These are phyloP conservation scores for Rattus rattus DNA, from an alignment of 2,113 vertebrate species.

Conservation along the genomic window DNA sequence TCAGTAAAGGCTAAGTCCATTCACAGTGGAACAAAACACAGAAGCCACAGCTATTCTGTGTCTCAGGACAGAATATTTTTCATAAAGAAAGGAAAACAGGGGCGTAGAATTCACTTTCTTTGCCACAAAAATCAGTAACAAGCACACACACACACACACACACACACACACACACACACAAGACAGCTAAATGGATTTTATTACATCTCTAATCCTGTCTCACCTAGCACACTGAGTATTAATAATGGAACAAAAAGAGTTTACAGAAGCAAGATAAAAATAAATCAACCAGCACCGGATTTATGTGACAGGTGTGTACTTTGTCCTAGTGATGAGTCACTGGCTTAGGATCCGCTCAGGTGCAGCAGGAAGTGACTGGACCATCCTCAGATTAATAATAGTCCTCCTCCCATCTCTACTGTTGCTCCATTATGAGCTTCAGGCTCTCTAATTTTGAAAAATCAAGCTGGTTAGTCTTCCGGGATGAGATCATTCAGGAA, in stretches of 20 bases:
- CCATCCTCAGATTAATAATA: slow-evolving; percentile 10
- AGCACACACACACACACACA: not conserved
- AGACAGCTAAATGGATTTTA: not conserved
- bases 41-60: not conserved
- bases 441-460: slow-evolving; percentile 18
- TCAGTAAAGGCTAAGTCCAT: not conserved
- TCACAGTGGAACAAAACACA: not conserved
- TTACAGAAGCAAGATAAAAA: slow-evolving; percentile 68
- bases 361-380: slow-evolving; percentile 47
- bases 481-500: slow-evolving; percentile 8
- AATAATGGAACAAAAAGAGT: slow-evolving; percentile 63
- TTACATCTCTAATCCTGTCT: slow-evolving; percentile 1
- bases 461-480: not conserved
- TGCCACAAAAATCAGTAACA: not conserved
- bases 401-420: not conserved
- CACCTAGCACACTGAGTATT: not conserved
- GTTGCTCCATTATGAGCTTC: not conserved
- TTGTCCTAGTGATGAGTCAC: slow-evolving; percentile 55
- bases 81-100: not conserved
- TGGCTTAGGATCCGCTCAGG: slow-evolving; percentile 31
- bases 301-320: slow-evolving; percentile 66
- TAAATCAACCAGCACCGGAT: slow-evolving; percentile 52
- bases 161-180: no score
- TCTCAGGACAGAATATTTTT: not conserved
- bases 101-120: not conserved